Evolutionary conservation across 2,888 invertebrate species (phyloP).

Genomic region (Neelides folsomi): DNA sequence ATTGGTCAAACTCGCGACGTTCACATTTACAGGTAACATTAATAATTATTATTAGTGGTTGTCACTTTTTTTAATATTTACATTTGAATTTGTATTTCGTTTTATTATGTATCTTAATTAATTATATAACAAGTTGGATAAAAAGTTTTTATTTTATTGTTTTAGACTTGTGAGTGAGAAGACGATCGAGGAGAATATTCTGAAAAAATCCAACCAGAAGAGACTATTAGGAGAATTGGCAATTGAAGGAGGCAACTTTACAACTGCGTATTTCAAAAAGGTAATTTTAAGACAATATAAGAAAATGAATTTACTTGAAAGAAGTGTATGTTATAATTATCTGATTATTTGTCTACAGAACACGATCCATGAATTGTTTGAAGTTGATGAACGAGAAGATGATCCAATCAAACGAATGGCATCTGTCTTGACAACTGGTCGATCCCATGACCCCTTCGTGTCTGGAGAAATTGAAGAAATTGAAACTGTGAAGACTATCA

Average conservation of each 20-base stretch:
- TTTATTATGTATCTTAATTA: constrained; percentile 6
- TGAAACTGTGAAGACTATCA: not conserved
- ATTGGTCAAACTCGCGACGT: constrained; percentile 99
- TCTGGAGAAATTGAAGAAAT: not conserved
- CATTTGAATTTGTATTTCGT: constrained; percentile 3
- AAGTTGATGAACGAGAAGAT: constrained; percentile 53
- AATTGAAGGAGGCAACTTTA: constrained; percentile 97
- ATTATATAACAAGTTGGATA: constrained; percentile 4
- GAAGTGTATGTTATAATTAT: constrained; percentile 7
- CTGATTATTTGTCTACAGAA: constrained; percentile 48
- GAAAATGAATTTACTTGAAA: not conserved
- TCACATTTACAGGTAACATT: constrained; percentile 69
- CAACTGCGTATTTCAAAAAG: constrained; percentile 86
- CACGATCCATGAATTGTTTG: constrained; percentile 87
- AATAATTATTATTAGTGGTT: constrained; percentile 1
- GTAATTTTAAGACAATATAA: constrained; percentile 39
- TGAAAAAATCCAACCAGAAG: constrained; percentile 98
- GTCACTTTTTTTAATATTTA: constrained; percentile 11
- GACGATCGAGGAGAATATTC: constrained; percentile 97
- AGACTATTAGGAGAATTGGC: constrained; percentile 87
- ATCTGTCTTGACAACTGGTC: not conserved
- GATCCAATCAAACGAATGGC: constrained; percentile 47
- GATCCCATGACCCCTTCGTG: not conserved
- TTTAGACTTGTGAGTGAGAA: constrained; percentile 81
- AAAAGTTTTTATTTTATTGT: too few relatives aligned